Evolutionary conservation across 2,797 vertebrate genomes (phyloP).

Genomic region (Pangasius krempfi): DNA sequence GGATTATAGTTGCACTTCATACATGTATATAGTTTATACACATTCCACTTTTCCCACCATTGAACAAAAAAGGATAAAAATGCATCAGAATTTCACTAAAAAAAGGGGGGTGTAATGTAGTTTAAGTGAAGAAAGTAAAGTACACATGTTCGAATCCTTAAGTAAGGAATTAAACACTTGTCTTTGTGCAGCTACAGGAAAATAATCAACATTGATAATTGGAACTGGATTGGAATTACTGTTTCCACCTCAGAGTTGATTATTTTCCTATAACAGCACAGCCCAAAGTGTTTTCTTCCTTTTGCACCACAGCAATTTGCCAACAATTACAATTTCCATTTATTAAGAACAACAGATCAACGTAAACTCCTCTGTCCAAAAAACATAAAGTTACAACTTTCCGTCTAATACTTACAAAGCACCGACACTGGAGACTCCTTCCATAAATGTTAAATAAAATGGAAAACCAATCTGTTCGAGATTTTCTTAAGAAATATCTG

Average conservation of each 20-base stretch:
- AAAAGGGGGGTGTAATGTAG: not conserved
- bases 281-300: not conserved
- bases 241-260: not conserved
- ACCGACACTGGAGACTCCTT: conserved; percentile 6
- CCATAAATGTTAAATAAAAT: not conserved
- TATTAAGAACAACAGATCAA: not conserved
- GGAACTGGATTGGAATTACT: not conserved
- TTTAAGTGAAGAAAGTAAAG: not conserved
- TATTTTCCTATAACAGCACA: no score
- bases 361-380: not conserved
- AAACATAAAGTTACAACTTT: not conserved
- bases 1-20: not conserved
- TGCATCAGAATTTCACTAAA: not conserved
- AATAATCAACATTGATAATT: not conserved
- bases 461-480: not conserved
- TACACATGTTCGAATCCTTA: not conserved
- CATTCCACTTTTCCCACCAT: not conserved
- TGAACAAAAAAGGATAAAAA: not conserved
- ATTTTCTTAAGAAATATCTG: not conserved
- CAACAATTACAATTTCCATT: not conserved
- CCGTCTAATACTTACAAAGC: not conserved
- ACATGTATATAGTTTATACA: not conserved
- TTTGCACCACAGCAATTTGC: not conserved
- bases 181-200: not conserved
- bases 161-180: not conserved